phyloP scores from a whole-genome alignment of 2,797 vertebrate species.

The Aeoliscus strigatus region DNA sequence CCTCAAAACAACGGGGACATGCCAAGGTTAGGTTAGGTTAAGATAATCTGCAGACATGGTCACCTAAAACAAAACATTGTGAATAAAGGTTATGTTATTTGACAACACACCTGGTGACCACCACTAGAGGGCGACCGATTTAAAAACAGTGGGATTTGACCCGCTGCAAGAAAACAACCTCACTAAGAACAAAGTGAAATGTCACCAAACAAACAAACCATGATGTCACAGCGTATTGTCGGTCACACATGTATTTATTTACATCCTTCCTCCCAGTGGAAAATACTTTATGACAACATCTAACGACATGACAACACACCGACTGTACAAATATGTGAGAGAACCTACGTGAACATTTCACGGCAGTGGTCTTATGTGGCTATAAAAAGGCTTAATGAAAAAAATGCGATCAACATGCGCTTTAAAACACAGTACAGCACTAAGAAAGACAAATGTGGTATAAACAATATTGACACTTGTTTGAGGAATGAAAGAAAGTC shows the following conservation, averaged over 20 bases:
- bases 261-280: conserved; percentile 61
- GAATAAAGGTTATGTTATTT: too few relatives aligned
- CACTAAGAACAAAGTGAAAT: too few relatives aligned
- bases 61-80: too few relatives aligned
- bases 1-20: too few relatives aligned
- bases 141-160: too few relatives aligned
- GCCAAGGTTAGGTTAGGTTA: too few relatives aligned
- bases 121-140: too few relatives aligned
- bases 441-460: conserved; percentile 78
- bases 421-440: conserved; percentile 74
- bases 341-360: conserved; percentile 45
- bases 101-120: too few relatives aligned
- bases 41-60: too few relatives aligned
- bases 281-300: conserved; percentile 69
- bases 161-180: too few relatives aligned
- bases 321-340: conserved; percentile 65
- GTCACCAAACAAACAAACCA: background rate
- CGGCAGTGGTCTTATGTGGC: conserved; percentile 68
- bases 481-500: conserved; percentile 59
- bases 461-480: conserved; percentile 82
- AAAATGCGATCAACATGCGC: conserved; percentile 80
- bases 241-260: conserved; percentile 68
- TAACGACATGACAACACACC: conserved; percentile 63
- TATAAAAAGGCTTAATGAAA: conserved; percentile 84
- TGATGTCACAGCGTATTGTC: background rate